These are phyloP conservation scores for Pipa parva DNA, from an alignment of 2,113 vertebrate species.

Conservation along the genomic window DNA sequence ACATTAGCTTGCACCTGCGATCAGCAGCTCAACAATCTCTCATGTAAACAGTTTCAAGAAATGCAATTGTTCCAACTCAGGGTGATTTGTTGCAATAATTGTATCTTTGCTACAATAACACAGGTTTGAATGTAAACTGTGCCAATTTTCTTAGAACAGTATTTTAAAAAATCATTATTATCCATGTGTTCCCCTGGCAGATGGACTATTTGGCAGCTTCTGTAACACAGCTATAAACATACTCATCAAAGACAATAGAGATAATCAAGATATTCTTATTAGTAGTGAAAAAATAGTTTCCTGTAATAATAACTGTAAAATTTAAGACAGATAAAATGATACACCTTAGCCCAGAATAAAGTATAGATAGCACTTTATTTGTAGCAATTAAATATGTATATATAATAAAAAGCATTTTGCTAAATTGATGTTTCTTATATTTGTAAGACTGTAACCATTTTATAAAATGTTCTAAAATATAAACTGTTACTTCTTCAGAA, in stretches of 20 bases:
- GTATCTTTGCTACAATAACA: too few relatives aligned
- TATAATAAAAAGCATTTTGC: not conserved
- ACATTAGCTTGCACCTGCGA: too few relatives aligned
- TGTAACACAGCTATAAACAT: constrained; percentile 2
- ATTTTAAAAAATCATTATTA: not conserved
- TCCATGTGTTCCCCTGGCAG: not conserved
- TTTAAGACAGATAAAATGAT: not conserved
- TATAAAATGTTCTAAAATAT: not conserved
- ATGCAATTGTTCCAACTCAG: too few relatives aligned
- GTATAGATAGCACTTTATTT: constrained; percentile 27
- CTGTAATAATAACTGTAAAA: not conserved
- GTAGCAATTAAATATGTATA: constrained; percentile 8
- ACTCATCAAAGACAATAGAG: not conserved
- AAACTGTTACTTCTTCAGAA: not conserved
- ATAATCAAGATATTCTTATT: not conserved
- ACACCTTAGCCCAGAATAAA: not conserved
- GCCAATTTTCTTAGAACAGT: too few relatives aligned
- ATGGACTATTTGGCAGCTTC: constrained; percentile 8
- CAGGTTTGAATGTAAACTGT: too few relatives aligned
- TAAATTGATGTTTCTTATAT: constrained; percentile 9
- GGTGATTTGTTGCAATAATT: too few relatives aligned
- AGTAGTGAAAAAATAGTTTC: not conserved
- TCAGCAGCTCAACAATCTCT: too few relatives aligned
- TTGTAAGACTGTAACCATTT: not conserved
- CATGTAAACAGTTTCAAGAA: too few relatives aligned